Base-by-base conservation (phyloP, 2,113 vertebrate genomes). In the Etia nguti region DNA sequence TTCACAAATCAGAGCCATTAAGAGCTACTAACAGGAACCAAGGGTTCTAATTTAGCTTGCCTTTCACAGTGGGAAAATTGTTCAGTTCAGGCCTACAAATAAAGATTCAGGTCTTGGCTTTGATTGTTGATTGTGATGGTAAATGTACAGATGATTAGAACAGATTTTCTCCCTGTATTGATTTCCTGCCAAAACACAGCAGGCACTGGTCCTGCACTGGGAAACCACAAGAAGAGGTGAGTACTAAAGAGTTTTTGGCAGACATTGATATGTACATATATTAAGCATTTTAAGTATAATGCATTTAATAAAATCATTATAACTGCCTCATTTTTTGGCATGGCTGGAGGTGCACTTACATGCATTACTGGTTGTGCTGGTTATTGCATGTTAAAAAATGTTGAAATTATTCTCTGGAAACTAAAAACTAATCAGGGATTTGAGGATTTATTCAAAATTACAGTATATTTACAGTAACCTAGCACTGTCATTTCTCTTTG, bases 71-170 rank as follows among this genome's bases (percentile, higher is more conserved):
- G 98, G 98, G 98, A 97, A 99, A 99, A 99, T 99, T 98, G 98
- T 98, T 97, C 98, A 97, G 97, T 98, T 99, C 97, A 96, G 98
- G 97, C 97, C 98, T 97, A 97, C 97, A 98, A 98, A 99, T 99
- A 99, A 99, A 99, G 98, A 98, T 97, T 96, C 98, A 98, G 98
- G 98, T 99, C 98, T 98, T 98, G 97, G 97, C 98, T 99, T 99
- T 99, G 99, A 99, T 99, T 99, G 99, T 99, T 99, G 98, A 99
- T 99, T 99, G 98, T 99, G 98, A 99, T 99, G 98, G 98, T 98
- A 99, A 99, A 99, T 99, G 98, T 99, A 99, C 98, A 97, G 98
- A 99, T 99, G 99, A 99, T 99, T 99, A 99, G 99, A 98, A 98
- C 98, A 98, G 97, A 98, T 98, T 97, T 97, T 97, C 97, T 96